phyloP scores from a whole-genome alignment of 2,888 invertebrate species.

The Aphodius sticticus region DNA sequence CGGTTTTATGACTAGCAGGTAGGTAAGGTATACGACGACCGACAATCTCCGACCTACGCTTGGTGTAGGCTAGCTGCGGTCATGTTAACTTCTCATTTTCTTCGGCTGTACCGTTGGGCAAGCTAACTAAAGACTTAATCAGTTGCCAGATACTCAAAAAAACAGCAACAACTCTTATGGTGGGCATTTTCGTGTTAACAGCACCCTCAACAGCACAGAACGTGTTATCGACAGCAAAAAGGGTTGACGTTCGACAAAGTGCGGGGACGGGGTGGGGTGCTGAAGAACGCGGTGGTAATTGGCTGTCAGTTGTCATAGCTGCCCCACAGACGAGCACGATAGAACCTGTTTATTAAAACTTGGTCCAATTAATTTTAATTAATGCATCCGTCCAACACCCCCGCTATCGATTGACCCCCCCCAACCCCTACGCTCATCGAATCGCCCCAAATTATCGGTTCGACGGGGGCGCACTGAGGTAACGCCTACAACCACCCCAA shows the following conservation, averaged over 20 bases:
- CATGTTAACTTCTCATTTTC: too few relatives aligned
- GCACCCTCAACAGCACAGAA: constrained; percentile 44
- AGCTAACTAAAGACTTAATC: too few relatives aligned
- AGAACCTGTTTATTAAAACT: constrained; percentile 58
- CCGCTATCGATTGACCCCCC: neutral
- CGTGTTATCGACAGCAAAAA: constrained; percentile 48
- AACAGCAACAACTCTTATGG: neutral
- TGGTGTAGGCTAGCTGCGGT: too few relatives aligned
- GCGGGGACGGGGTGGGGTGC: constrained; percentile 39
- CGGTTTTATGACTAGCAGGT: too few relatives aligned
- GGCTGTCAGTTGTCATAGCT: constrained; percentile 54
- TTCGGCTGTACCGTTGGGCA: too few relatives aligned
- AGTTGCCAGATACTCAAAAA: too few relatives aligned
- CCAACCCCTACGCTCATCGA: neutral
- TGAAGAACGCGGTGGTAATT: constrained; percentile 51
- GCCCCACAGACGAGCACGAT: constrained; percentile 35
- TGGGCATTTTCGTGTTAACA: constrained; percentile 44
- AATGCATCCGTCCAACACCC: constrained; percentile 43
- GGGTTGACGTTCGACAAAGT: constrained; percentile 23
- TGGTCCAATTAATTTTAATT: constrained; percentile 59
- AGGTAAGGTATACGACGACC: too few relatives aligned
- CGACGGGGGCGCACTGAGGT: neutral
- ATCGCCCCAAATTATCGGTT: neutral
- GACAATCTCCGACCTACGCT: too few relatives aligned
- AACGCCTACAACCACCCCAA: neutral